Conservation (phyloP, 1,140 invertebrate genomes). For the Diabrotica virgifera region DNA sequence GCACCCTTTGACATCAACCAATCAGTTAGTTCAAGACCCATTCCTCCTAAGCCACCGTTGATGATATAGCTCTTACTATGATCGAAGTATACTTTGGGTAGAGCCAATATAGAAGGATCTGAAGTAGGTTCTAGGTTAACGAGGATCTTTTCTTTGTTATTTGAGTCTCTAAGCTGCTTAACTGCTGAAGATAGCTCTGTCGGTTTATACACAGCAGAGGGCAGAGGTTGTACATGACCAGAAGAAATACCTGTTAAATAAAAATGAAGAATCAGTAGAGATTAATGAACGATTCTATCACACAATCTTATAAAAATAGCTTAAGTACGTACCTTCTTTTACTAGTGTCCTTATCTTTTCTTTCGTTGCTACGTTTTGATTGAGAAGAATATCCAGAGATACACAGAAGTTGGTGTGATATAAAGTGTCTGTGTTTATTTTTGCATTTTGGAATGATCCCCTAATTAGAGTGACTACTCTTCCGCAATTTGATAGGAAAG, state of each 20-base stretch:
- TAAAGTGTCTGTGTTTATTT: slow-evolving; percentile 71
- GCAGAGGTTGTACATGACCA: slow-evolving; percentile 82
- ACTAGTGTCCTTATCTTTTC: neutral
- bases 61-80: slow-evolving; percentile 58
- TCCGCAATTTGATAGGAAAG: slow-evolving; percentile 68
- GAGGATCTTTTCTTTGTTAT: slow-evolving; percentile 95
- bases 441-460: slow-evolving; percentile 63
- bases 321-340: neutral
- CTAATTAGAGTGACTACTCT: slow-evolving; percentile 74
- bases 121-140: slow-evolving; percentile 67
- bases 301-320: neutral
- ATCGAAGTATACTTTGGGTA: slow-evolving; percentile 63
- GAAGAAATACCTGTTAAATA: slow-evolving; percentile 58
- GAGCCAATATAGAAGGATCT: slow-evolving; percentile 52
- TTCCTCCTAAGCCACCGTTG: slow-evolving; percentile 79
- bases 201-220: slow-evolving; percentile 74
- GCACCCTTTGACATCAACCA: slow-evolving; percentile 83
- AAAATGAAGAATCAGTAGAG: neutral
- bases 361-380: slow-evolving; percentile 39
- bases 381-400: slow-evolving; percentile 74
- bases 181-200: slow-evolving; percentile 88
- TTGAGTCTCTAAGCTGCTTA: slow-evolving; percentile 91
- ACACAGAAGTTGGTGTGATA: slow-evolving; percentile 86
- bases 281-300: slow-evolving; percentile 40
- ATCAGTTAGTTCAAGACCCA: slow-evolving; percentile 84